Base-by-base conservation (phyloP, 2,888 invertebrate genomes). In the Elysia crispata region DNA sequence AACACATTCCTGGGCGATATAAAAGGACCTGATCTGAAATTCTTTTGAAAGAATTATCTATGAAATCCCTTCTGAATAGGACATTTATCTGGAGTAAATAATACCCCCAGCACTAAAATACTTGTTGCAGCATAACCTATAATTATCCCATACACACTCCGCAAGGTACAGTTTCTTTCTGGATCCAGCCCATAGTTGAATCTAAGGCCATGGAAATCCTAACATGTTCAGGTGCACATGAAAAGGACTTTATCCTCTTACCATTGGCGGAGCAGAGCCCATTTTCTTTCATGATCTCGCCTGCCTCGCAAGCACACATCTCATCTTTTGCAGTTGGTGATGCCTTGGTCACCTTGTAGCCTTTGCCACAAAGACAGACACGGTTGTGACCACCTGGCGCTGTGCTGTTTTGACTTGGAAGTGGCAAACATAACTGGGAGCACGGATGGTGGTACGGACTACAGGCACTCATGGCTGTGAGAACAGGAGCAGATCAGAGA, bases 281-380 rank as follows among this genome's bases (percentile, higher is more conserved):
- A 25, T 81, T 60, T 25, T 41, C 62, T 25, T 25, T 20, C 31
- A 70, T 25, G 8, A 20, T 67, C 31, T 81, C 76, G 23, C 79
- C 75, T 0, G 11, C 1, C 28, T 77, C 81, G 81, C 83, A 83
- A 0, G 15, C 20, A 64, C 86, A 86, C 1, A 72, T 70, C 69
- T 85, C 87, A 80, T 90, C 89, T 49, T 83, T 85, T 6, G 60
- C 60, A 0, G 86, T 87, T 73, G 84, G 66, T 0, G 74, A 28
- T 3, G 64, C 66, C 0, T 67, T 62, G 6, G 82, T 79, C 41
- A 77, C 30, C 0, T 69, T 81, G n/a, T 83, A 86, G 69, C 95
- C 96, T 88, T 97, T 96, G 0, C 97, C 96, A 89, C 97, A 97
- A 1, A 96, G 93, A 87, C 97, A 97, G 3, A 94, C 94, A 86